Evolutionary conservation across 2,888 invertebrate genomes (phyloP), one percentile per base, ranked within the genome.

Genomic region (Asteroscopus sphinx): DNA sequence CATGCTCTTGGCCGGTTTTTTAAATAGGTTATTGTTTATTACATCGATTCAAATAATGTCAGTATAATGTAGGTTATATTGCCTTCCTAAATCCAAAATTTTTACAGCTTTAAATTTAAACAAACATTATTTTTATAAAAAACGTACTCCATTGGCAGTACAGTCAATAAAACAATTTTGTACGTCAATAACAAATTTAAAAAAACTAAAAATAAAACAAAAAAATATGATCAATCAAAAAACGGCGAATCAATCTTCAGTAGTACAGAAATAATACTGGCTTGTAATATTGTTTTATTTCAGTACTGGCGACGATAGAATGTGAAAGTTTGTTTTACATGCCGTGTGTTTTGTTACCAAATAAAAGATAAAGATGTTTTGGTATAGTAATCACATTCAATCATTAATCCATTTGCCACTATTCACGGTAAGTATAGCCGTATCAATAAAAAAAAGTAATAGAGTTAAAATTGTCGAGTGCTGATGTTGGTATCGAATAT

Each of bases 211-310:
- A 53, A 42, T 30, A 17, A 8, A 16, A 9, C 1, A 21, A 39
- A 44, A 53, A 54, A 46, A 33, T 30, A 12, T 1, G 35, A 68
- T 65, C 49, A 57, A 76, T 71, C 55, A 65, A 57, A 62, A 58
- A 21, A 9, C 13, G 47, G 33, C 47, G 12, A 65, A 76, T 76
- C 60, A 59, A 70, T 76, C 74, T 68, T 68, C 15, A 37, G 40
- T 30, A 28, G 35, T 3, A 44, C 30, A 32, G 62, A 72, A 71
- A 71, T 41, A 59, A 53, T 52, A 40, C 17, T 30, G 30, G n/a
- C 30, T 45, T 40, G 30, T 28, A 33, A 26, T 40, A 45, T 44
- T 72, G 40, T 49, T 71, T 55, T 48, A 44, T 45, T 16, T 11
- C 15, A 33, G 65, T 73, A 71, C 53, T 21, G 12, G 33, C 25